Percentiles rank a stretch among this genome's conserved stretches.
Conservation (phyloP, 2,113 vertebrate genomes). For the Turdus rufiventris region DNA sequence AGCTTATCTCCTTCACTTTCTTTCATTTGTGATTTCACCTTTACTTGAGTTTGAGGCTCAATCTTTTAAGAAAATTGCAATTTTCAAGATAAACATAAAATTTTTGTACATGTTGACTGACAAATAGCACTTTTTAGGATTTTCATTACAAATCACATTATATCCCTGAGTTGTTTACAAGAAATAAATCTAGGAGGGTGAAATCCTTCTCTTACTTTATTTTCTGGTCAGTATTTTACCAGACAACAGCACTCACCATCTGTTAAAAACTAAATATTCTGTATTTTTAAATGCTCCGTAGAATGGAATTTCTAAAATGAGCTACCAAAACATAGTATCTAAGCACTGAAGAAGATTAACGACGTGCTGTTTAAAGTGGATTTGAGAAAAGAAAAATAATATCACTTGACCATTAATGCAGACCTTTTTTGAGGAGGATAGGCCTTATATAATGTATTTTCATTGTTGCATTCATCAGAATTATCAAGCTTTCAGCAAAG, state of each 20-base stretch:
- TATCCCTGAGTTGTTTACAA: neutral
- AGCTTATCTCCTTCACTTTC: neutral
- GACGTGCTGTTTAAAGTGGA: neutral
- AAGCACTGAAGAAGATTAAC: neutral
- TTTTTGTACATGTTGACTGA: neutral
- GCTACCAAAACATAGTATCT: neutral
- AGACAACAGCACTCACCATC: neutral
- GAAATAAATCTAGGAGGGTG: neutral
- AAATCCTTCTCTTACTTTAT: neutral
- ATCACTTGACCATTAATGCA: neutral
- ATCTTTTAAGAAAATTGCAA: neutral
- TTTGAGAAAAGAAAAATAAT: neutral
- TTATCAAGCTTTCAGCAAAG: constrained; percentile 5
- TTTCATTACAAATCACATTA: neutral
- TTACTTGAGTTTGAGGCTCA: neutral
- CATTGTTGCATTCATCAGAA: constrained; percentile 8
- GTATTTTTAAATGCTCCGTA: neutral
- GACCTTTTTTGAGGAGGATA: neutral
- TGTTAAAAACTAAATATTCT: neutral
- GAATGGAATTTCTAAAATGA: neutral
- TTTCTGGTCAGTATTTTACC: neutral
- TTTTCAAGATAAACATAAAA: neutral
- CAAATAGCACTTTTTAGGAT: neutral
- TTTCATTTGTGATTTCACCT: neutral
- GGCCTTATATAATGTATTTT: neutral